Evolutionary conservation across 1,140 invertebrate genomes (phyloP).

Genomic region (Piezodorus guildinii): DNA sequence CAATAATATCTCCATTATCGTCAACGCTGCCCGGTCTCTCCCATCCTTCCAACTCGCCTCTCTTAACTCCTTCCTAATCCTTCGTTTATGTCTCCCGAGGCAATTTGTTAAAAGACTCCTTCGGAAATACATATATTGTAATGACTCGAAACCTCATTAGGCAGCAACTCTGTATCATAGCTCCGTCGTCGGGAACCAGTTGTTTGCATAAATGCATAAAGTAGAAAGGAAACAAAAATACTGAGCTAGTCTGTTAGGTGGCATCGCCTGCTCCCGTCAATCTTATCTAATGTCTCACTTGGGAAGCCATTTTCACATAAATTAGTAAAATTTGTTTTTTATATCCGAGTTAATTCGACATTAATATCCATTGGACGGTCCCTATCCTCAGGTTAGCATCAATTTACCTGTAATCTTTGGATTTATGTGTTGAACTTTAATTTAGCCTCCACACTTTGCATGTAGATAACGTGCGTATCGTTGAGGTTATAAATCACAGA

Average conservation of each 20-base stretch:
- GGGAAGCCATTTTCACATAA: neutral
- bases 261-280: neutral
- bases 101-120: no score
- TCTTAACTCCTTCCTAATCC: no score
- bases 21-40: no score
- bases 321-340: slow-evolving; percentile 13
- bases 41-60: no score
- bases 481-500: no score
- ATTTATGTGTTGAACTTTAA: neutral
- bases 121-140: no score
- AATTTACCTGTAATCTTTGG: slow-evolving; percentile 7
- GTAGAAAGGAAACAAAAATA: neutral
- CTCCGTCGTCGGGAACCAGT: neutral
- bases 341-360: neutral
- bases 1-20: no score
- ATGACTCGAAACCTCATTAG: no score
- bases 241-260: neutral
- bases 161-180: no score
- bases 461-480: no score
- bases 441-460: no score
- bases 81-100: no score
- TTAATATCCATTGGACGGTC: neutral
- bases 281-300: slow-evolving; percentile 1
- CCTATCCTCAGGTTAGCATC: slow-evolving; percentile 5
- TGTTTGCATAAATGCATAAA: slow-evolving; percentile 5